A percentile compares a stretch with the other conserved stretches of the same genome.
Evolutionary conservation across 2,113 vertebrate genomes (phyloP).

Genomic region (Sinocyclocheilus anophthalmus): DNA sequence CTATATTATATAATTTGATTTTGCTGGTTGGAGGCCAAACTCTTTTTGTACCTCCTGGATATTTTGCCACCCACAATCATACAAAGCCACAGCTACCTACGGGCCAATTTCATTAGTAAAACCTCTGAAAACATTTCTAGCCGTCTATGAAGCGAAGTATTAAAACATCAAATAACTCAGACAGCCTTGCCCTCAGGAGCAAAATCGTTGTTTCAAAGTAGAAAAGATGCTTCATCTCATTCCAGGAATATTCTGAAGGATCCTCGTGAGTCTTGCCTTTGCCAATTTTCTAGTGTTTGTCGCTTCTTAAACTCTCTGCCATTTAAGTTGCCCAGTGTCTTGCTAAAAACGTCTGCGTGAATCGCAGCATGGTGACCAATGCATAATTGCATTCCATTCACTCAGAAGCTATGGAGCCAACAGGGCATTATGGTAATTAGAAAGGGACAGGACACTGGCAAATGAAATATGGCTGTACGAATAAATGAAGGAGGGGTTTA

Average conservation of each 20-base stretch:
- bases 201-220: constrained; percentile 54
- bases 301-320: constrained; percentile 40
- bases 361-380: constrained; percentile 31
- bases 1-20: constrained; percentile 37
- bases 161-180: constrained; percentile 55
- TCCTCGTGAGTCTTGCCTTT: constrained; percentile 41
- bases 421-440: constrained; percentile 53
- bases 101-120: constrained; percentile 59
- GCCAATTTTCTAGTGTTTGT: constrained; percentile 41
- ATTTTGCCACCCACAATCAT: constrained; percentile 43
- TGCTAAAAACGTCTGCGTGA: constrained; percentile 9
- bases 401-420: constrained; percentile 31
- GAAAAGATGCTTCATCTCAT: constrained; percentile 52
- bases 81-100: constrained; percentile 50
- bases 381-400: constrained; percentile 39
- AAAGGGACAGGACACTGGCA: constrained; percentile 33
- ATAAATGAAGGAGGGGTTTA: constrained; percentile 45
- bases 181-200: constrained; percentile 53
- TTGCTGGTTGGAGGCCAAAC: constrained; percentile 20
- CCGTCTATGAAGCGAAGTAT: constrained; percentile 45
- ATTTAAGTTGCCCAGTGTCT: constrained; percentile 41
- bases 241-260: constrained; percentile 52
- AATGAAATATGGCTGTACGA: constrained; percentile 42
- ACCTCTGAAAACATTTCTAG: constrained; percentile 51
- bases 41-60: constrained; percentile 34